These are phyloP conservation scores for Caenorhabditis sulstoni DNA, from an alignment of 2,888 invertebrate genomes.

Conservation along the genomic window DNA sequence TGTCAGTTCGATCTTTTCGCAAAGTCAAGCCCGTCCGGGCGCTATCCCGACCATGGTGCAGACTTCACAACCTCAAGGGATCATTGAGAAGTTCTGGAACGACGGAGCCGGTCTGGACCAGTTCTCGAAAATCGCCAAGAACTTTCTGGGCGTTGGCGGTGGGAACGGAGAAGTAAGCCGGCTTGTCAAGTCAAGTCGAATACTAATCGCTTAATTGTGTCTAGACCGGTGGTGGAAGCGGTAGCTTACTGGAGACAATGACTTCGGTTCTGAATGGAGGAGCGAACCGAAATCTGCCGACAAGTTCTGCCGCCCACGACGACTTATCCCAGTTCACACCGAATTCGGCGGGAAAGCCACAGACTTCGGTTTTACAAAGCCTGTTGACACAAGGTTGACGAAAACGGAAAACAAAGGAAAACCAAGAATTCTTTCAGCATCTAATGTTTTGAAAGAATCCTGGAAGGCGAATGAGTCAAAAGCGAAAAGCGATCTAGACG, in stretches of 20 bases:
- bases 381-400: conserved; percentile 60
- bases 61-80: conserved; percentile 41
- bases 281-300: conserved; percentile 42
- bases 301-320: conserved; percentile 61
- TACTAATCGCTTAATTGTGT: conserved; percentile 34
- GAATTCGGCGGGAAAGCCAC: conserved; percentile 54
- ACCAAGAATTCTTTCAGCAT: conserved; percentile 42
- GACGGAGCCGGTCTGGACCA: conserved; percentile 66
- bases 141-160: conserved; percentile 68
- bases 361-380: conserved; percentile 59
- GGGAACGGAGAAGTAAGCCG: conserved; percentile 51
- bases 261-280: conserved; percentile 63
- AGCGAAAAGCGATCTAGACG: conserved; percentile 47
- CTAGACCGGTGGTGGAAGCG: conserved; percentile 41
- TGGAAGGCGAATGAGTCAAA: conserved; percentile 59
- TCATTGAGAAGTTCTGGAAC: conserved; percentile 58
- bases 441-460: conserved; percentile 63
- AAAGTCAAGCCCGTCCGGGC: conserved; percentile 66
- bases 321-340: conserved; percentile 51
- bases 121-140: conserved; percentile 75
- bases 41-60: conserved; percentile 48
- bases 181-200: no score
- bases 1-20: conserved; percentile 75
- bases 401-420: neutral
- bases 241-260: conserved; percentile 66